Base-by-base conservation (phyloP, 2,888 invertebrate genomes). In the Spicauda simplicius region DNA sequence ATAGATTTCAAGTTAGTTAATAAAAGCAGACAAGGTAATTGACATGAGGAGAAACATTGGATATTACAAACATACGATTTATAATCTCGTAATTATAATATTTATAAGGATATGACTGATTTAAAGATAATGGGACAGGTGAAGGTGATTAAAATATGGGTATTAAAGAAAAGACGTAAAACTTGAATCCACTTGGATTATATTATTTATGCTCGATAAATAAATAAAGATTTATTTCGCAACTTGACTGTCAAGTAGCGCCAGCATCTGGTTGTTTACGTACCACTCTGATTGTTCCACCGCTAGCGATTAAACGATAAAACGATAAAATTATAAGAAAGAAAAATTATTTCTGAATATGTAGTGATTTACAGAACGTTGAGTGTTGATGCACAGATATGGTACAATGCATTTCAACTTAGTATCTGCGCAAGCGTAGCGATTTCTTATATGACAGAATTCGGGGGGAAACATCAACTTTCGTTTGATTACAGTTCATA, bases 81-180 rank as follows among this genome's bases (percentile, higher is more conserved):
- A 45, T n/a, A 45, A 45, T 45, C 11, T n/a, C 45, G n/a, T n/a
- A 45, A 45, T 45, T 45, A n/a, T 45, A 45, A 45, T 45, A 45
- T n/a, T 37, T n/a, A 45, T 45, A n/a, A n/a, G 45, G n/a, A 45
- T 45, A n/a, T n/a, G 52, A 52, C 45, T 45, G 45, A 45, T 45
- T 45, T 45, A 45, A 45, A n/a, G 45, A n/a, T 45, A 45, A 45
- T 18, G 18, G 50, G 18, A 50, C 50, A 50, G 50, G 50, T 50
- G 50, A 50, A 18, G 10, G 18, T 18, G 50, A 50, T 50, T 50
- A 18, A 50, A 50, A 18, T 50, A 18, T 18, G 50, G 18, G 10
- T 50, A 50, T 50, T 50, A 50, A 50, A 50, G 50, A 50, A 50
- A 50, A 50, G 50, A 18, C n/a, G 45, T 45, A 45, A 45, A 50